These are phyloP conservation scores for Archips crataeganus DNA, from an alignment of 2,888 invertebrate species.

Conservation along the genomic window DNA sequence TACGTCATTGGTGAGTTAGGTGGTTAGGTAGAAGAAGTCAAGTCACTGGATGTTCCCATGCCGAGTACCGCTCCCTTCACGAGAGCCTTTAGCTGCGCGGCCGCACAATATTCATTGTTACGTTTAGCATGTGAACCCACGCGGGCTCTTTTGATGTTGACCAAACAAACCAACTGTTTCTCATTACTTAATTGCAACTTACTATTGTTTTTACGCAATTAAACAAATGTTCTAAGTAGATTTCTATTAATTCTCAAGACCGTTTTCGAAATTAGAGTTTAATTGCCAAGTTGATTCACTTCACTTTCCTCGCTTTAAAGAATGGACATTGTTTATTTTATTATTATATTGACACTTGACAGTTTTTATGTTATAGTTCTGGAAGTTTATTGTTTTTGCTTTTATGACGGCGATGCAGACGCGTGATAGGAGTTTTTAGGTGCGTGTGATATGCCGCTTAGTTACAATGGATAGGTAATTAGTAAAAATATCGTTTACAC, in stretches of 20 bases:
- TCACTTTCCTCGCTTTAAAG: conserved; percentile 41
- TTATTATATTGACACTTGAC: conserved; percentile 12
- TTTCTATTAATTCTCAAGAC: conserved; percentile 74
- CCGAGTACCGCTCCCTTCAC: conserved; percentile 45
- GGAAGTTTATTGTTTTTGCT: not conserved
- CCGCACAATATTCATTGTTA: conserved; percentile 43
- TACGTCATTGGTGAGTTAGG: not conserved
- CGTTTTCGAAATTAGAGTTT: conserved; percentile 56
- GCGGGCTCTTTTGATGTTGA: conserved; percentile 71
- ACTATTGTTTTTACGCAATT: conserved; percentile 79
- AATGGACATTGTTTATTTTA: conserved; percentile 4
- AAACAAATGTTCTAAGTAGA: conserved; percentile 74
- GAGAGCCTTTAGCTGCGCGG: conserved; percentile 24
- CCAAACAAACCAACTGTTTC: conserved; percentile 72
- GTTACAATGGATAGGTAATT: conserved; percentile 35
- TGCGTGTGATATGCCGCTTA: conserved; percentile 12
- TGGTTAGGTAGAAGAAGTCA: not conserved
- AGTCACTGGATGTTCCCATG: conserved; percentile 41
- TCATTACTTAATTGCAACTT: conserved; percentile 79
- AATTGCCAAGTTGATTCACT: conserved; percentile 49
- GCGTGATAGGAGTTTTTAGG: not conserved
- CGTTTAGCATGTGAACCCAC: conserved; percentile 64
- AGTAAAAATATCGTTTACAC: conserved; percentile 40
- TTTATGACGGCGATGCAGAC: not conserved
- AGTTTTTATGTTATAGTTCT: not conserved